Conservation (phyloP, 23 tunicate species). For the Botrylloides violaceus region DNA sequence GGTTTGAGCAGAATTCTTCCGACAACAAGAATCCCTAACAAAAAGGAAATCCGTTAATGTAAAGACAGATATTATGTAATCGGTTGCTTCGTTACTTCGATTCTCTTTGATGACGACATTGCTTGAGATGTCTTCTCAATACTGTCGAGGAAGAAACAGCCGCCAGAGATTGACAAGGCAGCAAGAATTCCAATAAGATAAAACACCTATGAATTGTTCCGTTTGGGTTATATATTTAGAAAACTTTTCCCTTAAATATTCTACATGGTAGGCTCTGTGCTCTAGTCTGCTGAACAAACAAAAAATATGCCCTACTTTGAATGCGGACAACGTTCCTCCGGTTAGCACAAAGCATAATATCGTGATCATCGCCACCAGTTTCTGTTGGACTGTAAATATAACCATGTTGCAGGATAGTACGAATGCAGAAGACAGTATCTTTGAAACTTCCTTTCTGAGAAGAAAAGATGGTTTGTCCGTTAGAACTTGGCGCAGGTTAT, state of each 20-base stretch:
- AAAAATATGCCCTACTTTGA: no score
- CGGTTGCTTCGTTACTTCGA: conserved; percentile 23
- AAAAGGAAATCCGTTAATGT: background rate
- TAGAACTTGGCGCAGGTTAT: no score
- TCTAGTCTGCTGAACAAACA: no score
- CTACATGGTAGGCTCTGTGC: no score
- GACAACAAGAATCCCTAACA: conserved; percentile 11
- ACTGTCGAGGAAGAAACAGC: conserved; percentile 18
- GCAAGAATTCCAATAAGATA: conserved; percentile 30
- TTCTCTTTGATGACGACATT: conserved; percentile 25
- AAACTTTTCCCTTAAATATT: no score
- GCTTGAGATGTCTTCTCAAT: conserved; percentile 28
- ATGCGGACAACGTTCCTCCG: conserved; percentile 32
- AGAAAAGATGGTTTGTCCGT: no score
- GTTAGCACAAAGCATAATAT: conserved; percentile 20
- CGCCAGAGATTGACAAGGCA: conserved; percentile 23
- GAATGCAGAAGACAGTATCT: conserved; percentile 23
- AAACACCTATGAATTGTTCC: conserved; percentile 29
- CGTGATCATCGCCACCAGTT: conserved; percentile 27
- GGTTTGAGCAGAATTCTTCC: conserved; percentile 5
- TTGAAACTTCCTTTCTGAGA: conserved; percentile 34
- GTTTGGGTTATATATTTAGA: no score
- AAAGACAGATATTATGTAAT: background rate
- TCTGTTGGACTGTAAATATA: background rate
- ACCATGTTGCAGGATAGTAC: conserved; percentile 36